phyloP scores from a whole-genome alignment of 2,797 vertebrate genomes.

The Melanotaenia boesemani region DNA sequence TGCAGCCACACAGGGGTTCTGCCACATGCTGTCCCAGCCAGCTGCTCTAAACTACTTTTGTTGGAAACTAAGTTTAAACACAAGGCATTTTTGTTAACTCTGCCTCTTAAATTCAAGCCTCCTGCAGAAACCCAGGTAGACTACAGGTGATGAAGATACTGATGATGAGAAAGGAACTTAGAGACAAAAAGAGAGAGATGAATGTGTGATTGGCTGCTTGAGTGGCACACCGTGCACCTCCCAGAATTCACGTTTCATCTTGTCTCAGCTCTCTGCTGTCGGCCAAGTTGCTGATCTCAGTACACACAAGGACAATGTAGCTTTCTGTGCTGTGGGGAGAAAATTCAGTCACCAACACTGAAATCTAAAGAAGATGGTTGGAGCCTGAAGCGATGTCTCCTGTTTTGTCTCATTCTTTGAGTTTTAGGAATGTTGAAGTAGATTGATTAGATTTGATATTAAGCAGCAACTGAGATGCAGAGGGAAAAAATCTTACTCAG shows the following conservation, averaged over 20 bases:
- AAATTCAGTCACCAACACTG: slow-evolving; percentile 20
- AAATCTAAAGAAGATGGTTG: slow-evolving; percentile 35
- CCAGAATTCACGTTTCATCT: slow-evolving; percentile 2
- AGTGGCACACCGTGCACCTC: slow-evolving; percentile 3
- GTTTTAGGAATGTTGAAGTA: slow-evolving; percentile 48
- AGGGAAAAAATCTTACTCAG: slow-evolving; percentile 3
- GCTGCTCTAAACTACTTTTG: slow-evolving; percentile 43
- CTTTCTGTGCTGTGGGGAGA: neutral
- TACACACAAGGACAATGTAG: slow-evolving; percentile 12
- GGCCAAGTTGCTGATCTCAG: slow-evolving; percentile 46
- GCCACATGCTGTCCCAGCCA: slow-evolving; percentile 59
- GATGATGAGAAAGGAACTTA: neutral
- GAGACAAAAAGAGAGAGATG: neutral
- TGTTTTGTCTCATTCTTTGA: slow-evolving; percentile 60
- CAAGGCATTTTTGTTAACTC: slow-evolving; percentile 41
- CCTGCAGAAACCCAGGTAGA: slow-evolving; percentile 12
- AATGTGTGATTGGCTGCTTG: neutral
- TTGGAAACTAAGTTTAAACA: slow-evolving; percentile 30
- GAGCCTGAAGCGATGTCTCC: slow-evolving; percentile 47
- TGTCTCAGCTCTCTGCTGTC: slow-evolving; percentile 8
- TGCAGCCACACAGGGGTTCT: slow-evolving; percentile 57
- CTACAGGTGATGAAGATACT: neutral
- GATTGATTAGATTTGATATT: slow-evolving; percentile 53
- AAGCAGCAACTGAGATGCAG: slow-evolving; percentile 52
- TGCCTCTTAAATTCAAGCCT: slow-evolving; percentile 33